phyloP scores from a whole-genome alignment of 1,140 invertebrate genomes.

The Pseudoatta argentina region DNA sequence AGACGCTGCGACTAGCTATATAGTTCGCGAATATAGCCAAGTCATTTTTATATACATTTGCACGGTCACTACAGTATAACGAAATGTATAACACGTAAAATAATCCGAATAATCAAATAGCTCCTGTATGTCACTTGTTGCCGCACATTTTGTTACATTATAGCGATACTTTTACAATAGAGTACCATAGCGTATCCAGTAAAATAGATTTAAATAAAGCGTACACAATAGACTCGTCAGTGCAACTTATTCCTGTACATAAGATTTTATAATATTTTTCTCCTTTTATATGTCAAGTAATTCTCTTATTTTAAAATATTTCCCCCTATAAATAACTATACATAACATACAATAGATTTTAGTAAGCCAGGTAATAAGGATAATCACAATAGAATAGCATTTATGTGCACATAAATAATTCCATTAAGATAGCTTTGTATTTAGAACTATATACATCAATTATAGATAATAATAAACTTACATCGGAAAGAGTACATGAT shows the following conservation, averaged over 20 bases:
- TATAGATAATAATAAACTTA: conserved; percentile 20
- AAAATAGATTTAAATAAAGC: conserved; percentile 21
- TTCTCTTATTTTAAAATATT: background rate
- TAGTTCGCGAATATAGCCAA: conserved; percentile 23
- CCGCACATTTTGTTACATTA: conserved; percentile 9
- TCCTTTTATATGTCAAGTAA: conserved; percentile 21
- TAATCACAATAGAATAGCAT: conserved; percentile 11
- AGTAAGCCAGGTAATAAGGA: background rate
- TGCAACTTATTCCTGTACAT: background rate
- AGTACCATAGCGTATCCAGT: background rate
- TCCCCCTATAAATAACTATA: background rate
- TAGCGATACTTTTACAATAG: conserved; percentile 34
- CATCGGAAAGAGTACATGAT: background rate
- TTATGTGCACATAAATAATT: conserved; percentile 18
- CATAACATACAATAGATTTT: background rate
- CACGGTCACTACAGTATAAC: background rate
- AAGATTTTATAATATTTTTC: conserved; percentile 3
- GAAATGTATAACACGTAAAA: conserved; percentile 1
- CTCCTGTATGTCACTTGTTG: background rate
- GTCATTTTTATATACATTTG: conserved; percentile 58
- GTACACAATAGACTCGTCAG: conserved; percentile 1
- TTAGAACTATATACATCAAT: conserved; percentile 66
- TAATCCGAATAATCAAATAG: conserved; percentile 14
- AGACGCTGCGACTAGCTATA: conserved; percentile 34
- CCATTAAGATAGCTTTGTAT: conserved; percentile 56